A percentile compares a stretch with the other conserved stretches of the same genome.
phyloP scores from a whole-genome alignment of 2,888 invertebrate species.

The Augochlorella aurata region DNA sequence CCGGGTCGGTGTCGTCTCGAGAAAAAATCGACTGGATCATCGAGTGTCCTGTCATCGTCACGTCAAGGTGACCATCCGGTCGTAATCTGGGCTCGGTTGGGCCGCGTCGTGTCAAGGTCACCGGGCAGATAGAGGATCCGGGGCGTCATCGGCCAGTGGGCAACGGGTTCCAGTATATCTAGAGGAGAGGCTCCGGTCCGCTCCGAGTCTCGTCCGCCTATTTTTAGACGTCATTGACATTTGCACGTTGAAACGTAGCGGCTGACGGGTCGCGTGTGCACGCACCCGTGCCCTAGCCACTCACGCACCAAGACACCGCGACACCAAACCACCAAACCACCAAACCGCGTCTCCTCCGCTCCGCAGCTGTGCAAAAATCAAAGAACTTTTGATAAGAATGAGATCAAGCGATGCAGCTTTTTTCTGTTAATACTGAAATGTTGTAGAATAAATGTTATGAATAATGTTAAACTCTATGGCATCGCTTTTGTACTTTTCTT shows the following conservation, averaged over 20 bases:
- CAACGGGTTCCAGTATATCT: slow-evolving; percentile 50
- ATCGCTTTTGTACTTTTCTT: too few relatives aligned
- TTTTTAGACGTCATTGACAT: slow-evolving; percentile 78
- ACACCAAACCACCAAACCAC: too few relatives aligned
- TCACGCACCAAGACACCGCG: slow-evolving; percentile 14
- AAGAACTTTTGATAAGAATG: too few relatives aligned
- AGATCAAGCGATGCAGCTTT: too few relatives aligned
- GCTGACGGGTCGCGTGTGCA: slow-evolving; percentile 43
- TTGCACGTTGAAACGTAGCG: slow-evolving; percentile 64
- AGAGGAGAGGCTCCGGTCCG: slow-evolving; percentile 30
- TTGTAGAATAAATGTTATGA: too few relatives aligned
- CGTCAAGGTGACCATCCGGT: slow-evolving; percentile 27
- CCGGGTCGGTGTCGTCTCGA: not conserved
- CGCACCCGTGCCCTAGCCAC: slow-evolving; percentile 9
- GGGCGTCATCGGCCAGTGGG: slow-evolving; percentile 3
- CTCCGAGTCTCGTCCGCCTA: slow-evolving; percentile 50
- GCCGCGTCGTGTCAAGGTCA: slow-evolving; percentile 30
- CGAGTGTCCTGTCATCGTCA: slow-evolving; percentile 13
- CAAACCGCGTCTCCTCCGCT: too few relatives aligned
- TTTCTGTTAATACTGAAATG: too few relatives aligned
- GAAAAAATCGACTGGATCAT: not conserved
- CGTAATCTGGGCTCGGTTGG: not conserved
- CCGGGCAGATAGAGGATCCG: not conserved
- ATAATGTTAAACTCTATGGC: too few relatives aligned
- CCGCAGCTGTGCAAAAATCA: too few relatives aligned